Evolutionary conservation across 2,888 invertebrate species (phyloP), one percentile per base, ranked within the genome.

Genomic region (Therioaphis trifolii): DNA sequence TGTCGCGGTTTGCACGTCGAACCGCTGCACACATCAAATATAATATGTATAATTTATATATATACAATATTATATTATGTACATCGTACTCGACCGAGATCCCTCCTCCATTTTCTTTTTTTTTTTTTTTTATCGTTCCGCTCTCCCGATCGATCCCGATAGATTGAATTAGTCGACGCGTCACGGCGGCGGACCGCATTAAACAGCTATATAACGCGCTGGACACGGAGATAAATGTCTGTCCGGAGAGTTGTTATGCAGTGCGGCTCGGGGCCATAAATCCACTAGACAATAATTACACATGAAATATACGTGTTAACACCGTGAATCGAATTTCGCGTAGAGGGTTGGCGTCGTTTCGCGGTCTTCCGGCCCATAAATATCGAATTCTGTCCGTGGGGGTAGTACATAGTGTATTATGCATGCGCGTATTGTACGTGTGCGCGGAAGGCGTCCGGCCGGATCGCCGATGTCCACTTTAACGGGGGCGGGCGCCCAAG

Each of bases 171-270:
- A 63, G 72, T 21, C 55, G 35, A 49, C 5, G 63, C 82, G n/a
- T 69, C 35, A 46, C 29, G n/a, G 27, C 11, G 11, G n/a, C n/a
- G n/a, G n/a, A n/a, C n/a, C 40, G 35, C 7, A 5, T 35, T 35
- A 35, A 5, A 63, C 21, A 46, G 49, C 49, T 21, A 4, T n/a
- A 29, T 21, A 4, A 4, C 15, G 12, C 15, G 18, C 69, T 12
- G 82, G 35, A 63, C 61, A n/a, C n/a, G 63, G 49, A 63, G 82
- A 82, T 74, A 74, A 82, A 82, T 82, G 74, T 82, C 82, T 24
- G 82, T 74, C 74, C 63, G 29, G 82, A 72, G 72, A 74, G 49
- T 11, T 14, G 82, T 74, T 43, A n/a, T 21, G 29, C 18, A 49
- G 40, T n/a, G n/a, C 18, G 18, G 63, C n/a, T 21, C 21, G 4